phyloP scores from a whole-genome alignment of 92 coral and sea anemone genomes.

The Siderastrea siderea region DNA sequence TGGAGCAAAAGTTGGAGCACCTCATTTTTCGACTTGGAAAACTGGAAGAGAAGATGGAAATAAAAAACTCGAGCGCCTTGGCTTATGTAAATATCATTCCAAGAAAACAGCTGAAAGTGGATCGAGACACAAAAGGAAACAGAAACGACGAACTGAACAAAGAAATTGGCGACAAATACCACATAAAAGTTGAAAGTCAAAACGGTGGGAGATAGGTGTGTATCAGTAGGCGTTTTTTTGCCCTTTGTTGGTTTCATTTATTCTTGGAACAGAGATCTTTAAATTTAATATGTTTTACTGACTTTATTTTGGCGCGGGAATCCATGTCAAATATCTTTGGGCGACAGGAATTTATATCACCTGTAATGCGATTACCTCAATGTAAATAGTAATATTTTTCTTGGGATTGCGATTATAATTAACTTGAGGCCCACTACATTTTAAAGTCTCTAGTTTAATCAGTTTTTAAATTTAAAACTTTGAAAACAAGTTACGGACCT shows the following conservation, averaged over 20 bases:
- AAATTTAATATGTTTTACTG: not conserved
- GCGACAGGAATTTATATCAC: not conserved
- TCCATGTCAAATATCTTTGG: slow-evolving; percentile 14
- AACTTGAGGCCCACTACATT: not conserved
- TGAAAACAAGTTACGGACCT: not conserved
- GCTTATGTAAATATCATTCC: slow-evolving; percentile 31
- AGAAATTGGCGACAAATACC: not conserved
- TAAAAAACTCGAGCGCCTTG: slow-evolving; percentile 1
- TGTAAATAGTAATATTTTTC: not conserved
- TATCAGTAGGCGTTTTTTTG: too few relatives aligned
- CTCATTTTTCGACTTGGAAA: slow-evolving; percentile 25
- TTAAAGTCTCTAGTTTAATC: too few relatives aligned
- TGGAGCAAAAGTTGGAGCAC: slow-evolving; percentile 37
- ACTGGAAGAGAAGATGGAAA: slow-evolving; percentile 12
- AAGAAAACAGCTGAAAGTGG: slow-evolving; percentile 33
- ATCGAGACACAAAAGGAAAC: not conserved
- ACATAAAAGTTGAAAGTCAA: not conserved
- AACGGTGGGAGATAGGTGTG: slow-evolving; percentile 7
- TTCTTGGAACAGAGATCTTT: not conserved
- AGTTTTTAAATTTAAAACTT: not conserved
- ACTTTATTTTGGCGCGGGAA: not conserved
- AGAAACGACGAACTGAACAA: slow-evolving; percentile 8
- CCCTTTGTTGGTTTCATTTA: not conserved
- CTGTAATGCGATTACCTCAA: not conserved
- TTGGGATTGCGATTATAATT: not conserved